These are phyloP conservation scores for Hemicentrotus pulcherrimus DNA, from an alignment of 35 echinoderm and acorn worm species.

Conservation along the genomic window DNA sequence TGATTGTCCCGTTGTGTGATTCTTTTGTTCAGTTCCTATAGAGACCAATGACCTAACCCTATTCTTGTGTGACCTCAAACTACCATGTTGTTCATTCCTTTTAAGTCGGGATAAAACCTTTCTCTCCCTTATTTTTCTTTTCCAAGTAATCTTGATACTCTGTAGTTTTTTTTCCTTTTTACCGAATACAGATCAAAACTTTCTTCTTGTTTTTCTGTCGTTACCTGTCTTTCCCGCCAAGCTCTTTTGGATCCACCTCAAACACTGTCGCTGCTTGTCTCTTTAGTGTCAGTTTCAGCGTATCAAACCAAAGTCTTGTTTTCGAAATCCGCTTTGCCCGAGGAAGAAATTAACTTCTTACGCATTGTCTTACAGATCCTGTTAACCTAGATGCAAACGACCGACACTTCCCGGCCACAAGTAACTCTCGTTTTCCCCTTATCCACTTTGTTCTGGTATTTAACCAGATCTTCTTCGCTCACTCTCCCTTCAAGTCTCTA, in stretches of 20 bases:
- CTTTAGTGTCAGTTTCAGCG: slow-evolving; percentile 41
- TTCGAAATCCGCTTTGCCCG: slow-evolving; percentile 42
- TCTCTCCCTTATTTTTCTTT: background rate
- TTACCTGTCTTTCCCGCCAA: slow-evolving; percentile 1
- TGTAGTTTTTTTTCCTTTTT: background rate
- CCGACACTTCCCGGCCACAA: slow-evolving; percentile 40
- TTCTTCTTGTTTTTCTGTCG: background rate
- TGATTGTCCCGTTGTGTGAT: background rate
- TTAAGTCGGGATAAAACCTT: background rate
- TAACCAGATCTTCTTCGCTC: slow-evolving; percentile 8
- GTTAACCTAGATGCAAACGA: slow-evolving; percentile 48
- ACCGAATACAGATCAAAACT: background rate
- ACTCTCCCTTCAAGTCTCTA: slow-evolving; percentile 39
- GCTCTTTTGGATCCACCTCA: background rate
- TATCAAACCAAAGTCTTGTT: slow-evolving; percentile 46
- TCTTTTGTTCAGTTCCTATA: background rate
- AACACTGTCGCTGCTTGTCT: slow-evolving; percentile 21
- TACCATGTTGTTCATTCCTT: background rate
- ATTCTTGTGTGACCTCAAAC: background rate
- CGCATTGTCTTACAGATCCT: slow-evolving; percentile 44
- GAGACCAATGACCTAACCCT: background rate
- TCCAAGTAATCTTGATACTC: background rate
- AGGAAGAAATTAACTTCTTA: slow-evolving; percentile 55
- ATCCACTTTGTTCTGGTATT: background rate
- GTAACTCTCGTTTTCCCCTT: background rate